These are phyloP conservation scores for Ormyrus rosae DNA, from an alignment of 2,888 invertebrate genomes.

Conservation along the genomic window DNA sequence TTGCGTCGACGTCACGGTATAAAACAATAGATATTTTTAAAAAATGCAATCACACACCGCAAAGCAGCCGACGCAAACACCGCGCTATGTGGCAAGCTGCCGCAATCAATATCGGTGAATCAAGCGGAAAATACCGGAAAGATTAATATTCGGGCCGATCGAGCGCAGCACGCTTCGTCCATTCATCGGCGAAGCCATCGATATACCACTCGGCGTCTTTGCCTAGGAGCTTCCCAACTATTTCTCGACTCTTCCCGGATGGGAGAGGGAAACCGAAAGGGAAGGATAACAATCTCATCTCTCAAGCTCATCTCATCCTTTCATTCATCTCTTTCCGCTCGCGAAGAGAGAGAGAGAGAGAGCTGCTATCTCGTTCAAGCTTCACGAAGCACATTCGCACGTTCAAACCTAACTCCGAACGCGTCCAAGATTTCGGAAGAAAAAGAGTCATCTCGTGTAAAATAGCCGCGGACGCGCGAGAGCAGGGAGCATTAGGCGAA, in stretches of 20 bases:
- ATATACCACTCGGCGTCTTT: no score
- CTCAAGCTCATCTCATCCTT: background rate
- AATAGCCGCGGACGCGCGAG: background rate
- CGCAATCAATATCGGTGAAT: constrained; percentile 10
- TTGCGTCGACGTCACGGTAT: background rate
- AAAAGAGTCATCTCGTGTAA: no score
- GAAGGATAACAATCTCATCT: constrained; percentile 25
- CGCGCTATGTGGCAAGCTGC: background rate
- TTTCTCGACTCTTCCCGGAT: background rate
- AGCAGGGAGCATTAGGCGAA: background rate
- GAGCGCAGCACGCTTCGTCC: background rate
- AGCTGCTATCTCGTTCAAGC: constrained; percentile 32
- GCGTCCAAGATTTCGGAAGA: no score
- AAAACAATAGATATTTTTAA: no score
- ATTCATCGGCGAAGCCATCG: background rate
- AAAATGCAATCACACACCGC: background rate
- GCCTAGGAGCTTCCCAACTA: background rate
- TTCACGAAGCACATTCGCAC: constrained; percentile 12
- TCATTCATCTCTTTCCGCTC: background rate
- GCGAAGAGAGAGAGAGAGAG: background rate
- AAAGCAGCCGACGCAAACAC: background rate
- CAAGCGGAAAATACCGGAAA: background rate
- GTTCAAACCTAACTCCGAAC: no score
- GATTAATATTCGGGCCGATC: constrained; percentile 25
- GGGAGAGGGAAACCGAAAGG: background rate